These are phyloP conservation scores for Rhinophrynus dorsalis DNA, from an alignment of 2,797 vertebrate species.

Conservation along the genomic window DNA sequence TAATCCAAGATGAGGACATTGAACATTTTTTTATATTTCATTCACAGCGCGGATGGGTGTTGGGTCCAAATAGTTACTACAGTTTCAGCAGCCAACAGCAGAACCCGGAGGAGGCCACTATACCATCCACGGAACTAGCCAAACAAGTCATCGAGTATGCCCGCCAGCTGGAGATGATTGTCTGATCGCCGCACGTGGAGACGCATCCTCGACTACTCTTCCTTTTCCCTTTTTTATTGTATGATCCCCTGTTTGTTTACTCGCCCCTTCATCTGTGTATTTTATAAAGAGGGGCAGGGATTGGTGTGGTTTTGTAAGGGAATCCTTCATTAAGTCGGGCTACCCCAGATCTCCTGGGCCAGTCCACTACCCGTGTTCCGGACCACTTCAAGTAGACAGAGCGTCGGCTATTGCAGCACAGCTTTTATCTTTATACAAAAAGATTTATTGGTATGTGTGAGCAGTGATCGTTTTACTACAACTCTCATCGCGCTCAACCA, in stretches of 20 bases:
- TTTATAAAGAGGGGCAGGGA: not conserved
- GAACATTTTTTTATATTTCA: not conserved
- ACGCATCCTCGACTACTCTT: not conserved
- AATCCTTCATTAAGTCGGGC: not conserved
- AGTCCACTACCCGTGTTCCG: not conserved
- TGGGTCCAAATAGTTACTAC: slow-evolving; percentile 83
- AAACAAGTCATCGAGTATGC: slow-evolving; percentile 94
- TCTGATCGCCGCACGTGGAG: slow-evolving; percentile 63
- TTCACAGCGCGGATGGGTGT: slow-evolving; percentile 85
- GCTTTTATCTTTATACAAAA: not conserved
- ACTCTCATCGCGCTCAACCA: no score
- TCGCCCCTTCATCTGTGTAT: not conserved
- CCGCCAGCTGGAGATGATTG: slow-evolving; percentile 95
- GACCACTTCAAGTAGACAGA: not conserved
- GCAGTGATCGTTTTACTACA: no score
- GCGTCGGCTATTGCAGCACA: not conserved
- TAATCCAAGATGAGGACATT: no score
- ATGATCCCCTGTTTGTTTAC: slow-evolving; percentile 25
- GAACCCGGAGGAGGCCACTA: slow-evolving; percentile 87
- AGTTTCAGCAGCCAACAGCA: slow-evolving; percentile 88
- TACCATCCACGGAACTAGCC: slow-evolving; percentile 90
- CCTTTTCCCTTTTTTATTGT: not conserved
- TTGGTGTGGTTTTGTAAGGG: not conserved
- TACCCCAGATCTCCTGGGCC: not conserved
- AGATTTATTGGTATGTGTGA: no score